Evolutionary conservation across 2,797 vertebrate species (phyloP), one percentile per base, ranked within the genome.

Genomic region (Acanthurus lineatus): DNA sequence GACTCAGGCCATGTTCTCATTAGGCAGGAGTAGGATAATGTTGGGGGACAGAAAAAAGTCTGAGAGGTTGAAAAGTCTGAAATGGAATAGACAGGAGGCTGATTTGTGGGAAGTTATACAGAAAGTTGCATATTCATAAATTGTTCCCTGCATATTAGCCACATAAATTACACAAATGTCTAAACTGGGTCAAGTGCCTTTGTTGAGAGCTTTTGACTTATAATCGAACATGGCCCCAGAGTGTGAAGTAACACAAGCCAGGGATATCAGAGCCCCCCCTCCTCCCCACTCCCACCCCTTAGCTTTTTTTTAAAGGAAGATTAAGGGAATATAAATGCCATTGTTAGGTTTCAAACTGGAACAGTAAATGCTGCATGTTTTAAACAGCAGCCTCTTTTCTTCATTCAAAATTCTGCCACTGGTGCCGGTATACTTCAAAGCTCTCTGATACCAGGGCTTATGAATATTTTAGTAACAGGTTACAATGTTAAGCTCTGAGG

Each of bases 381-480:
- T 45, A 72, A 76, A 69, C 62, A 44, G 68, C 80, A 73, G 62
- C 65, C 8, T 65, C 54, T 54, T 49, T 69, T 77, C 61, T 83
- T 75, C 45, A 65, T 9, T 8, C 63, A 69, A 68, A 38, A 67
- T 77, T 59, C 58, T 64, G 76, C 82, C 86, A 89, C 74, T 86
- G 68, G 87, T 88, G 71, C 54, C 51, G 25, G 52, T 6, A 2
- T 35, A 82, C 86, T 88, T 91, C 86, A 90, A 91, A 89, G 87
- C 85, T 5, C 52, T 70, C 16, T 0, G 69, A 85, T 72, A 72
- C 68, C 0, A 9, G 57, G 10, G 52, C 58, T 73, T 35, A 82
- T 89, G 70, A 89, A 90, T 91, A 89, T 86, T 90, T 90, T 40
- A 90, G 35, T 16, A 47, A 38, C 60, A 74, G 82, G 86, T 78